Percentiles rank a stretch among this genome's conserved stretches.
These are phyloP conservation scores for Scaptomyza flava DNA, from an alignment of 2,888 invertebrate genomes.

Conservation along the genomic window DNA sequence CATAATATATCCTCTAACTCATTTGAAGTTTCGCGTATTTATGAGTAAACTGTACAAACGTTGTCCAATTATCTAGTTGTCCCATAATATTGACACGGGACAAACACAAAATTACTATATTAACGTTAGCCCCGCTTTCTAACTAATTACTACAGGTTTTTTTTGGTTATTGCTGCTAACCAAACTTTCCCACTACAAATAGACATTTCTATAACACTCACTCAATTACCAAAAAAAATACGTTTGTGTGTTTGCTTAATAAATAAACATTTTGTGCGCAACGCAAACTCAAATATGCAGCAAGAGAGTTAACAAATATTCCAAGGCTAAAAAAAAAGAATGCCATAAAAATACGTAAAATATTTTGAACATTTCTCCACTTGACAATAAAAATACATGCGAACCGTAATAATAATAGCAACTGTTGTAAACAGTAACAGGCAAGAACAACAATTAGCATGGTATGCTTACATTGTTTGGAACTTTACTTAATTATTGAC, in stretches of 20 bases:
- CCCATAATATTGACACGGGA: constrained; percentile 49
- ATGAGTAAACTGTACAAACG: constrained; percentile 14
- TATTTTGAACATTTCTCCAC: constrained; percentile 46
- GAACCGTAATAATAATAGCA: constrained; percentile 18
- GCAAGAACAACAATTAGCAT: constrained; percentile 54
- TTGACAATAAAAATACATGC: constrained; percentile 65
- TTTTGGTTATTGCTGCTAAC: constrained; percentile 3
- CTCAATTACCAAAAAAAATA: constrained; percentile 58
- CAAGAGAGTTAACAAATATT: constrained; percentile 43
- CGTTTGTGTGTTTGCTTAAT: constrained; percentile 53
- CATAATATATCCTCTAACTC: neutral
- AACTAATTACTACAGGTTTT: constrained; percentile 50
- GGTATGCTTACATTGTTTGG: constrained; percentile 55
- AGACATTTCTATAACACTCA: constrained; percentile 16
- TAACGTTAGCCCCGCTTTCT: constrained; percentile 47
- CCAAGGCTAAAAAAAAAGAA: constrained; percentile 1
- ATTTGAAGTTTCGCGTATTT: constrained; percentile 12
- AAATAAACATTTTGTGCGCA: constrained; percentile 69
- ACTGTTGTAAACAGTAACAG: constrained; percentile 31
- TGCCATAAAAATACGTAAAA: constrained; percentile 23
- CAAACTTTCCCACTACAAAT: neutral
- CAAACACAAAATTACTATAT: constrained; percentile 51
- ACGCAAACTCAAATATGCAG: constrained; percentile 60
- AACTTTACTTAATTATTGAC: constrained; percentile 73
- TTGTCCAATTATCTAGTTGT: constrained; percentile 48